A percentile compares a stretch with the other conserved stretches of the same genome.
These are phyloP conservation scores for Brachypalpus laphriformis DNA, from an alignment of 2,888 invertebrate genomes.

Conservation along the genomic window DNA sequence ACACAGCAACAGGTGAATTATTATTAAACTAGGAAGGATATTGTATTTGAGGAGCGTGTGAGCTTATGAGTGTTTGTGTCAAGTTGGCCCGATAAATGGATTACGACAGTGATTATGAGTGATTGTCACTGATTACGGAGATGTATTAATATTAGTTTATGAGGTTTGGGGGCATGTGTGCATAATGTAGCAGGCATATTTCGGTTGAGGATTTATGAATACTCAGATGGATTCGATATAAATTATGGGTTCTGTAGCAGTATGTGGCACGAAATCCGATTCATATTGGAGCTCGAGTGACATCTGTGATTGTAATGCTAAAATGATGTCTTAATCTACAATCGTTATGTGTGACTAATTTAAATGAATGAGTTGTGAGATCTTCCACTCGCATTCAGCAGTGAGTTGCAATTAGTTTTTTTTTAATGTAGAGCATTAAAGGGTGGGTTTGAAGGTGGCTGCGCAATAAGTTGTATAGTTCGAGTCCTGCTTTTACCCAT, in stretches of 20 bases:
- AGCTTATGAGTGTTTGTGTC: constrained; percentile 11
- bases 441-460: no score
- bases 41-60: constrained; percentile 9
- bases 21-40: constrained; percentile 3
- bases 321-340: background rate
- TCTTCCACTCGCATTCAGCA: no score
- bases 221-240: background rate
- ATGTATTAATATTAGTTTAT: constrained; percentile 37
- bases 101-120: constrained; percentile 57
- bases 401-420: no score
- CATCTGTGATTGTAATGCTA: background rate
- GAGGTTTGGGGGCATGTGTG: background rate
- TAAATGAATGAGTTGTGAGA: no score
- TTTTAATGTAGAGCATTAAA: no score
- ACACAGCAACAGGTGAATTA: constrained; percentile 5
- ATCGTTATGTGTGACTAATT: background rate
- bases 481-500: no score
- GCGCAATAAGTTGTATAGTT: no score
- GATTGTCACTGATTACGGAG: constrained; percentile 47
- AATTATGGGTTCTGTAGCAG: background rate
- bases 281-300: background rate
- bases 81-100: constrained; percentile 41
- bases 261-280: background rate
- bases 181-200: background rate
- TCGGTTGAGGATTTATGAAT: background rate